phyloP scores from a whole-genome alignment of 2,113 vertebrate species.

The Lepus europaeus region DNA sequence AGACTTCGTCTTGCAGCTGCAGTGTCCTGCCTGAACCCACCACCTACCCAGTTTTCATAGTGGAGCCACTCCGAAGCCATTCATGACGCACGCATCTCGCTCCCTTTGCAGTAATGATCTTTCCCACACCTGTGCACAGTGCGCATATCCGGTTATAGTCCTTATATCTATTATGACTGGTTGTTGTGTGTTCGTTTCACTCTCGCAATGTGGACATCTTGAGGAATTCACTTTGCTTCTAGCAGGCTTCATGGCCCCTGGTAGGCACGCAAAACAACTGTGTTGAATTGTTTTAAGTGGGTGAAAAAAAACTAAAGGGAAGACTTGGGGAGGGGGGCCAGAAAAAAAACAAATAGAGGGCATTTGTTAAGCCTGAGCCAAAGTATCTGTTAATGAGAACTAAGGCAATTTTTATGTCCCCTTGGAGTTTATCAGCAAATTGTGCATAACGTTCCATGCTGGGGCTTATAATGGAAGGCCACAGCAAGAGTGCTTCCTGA shows the following conservation, averaged over 20 bases:
- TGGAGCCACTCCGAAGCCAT: neutral
- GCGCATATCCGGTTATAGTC: neutral
- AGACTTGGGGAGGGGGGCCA: neutral
- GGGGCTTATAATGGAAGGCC: neutral
- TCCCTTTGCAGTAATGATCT: neutral
- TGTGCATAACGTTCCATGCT: neutral
- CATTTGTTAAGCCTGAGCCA: slow-evolving; percentile 41
- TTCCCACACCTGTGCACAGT: neutral
- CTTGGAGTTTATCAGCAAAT: neutral
- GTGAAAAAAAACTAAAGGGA: slow-evolving; percentile 14
- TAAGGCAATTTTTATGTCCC: neutral
- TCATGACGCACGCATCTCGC: neutral
- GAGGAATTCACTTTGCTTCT: slow-evolving; percentile 3
- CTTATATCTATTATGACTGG: neutral
- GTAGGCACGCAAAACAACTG: neutral
- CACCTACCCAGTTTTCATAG: neutral
- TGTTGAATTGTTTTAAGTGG: slow-evolving; percentile 11
- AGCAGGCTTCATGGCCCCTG: neutral
- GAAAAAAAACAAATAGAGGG: neutral
- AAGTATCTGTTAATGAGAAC: neutral
- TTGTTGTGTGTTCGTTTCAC: neutral
- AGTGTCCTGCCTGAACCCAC: neutral
- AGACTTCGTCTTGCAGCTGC: neutral
- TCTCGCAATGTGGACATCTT: neutral
- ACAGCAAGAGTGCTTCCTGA: neutral